phyloP scores from a whole-genome alignment of 2,797 vertebrate genomes.

The Coreius guichenoti region DNA sequence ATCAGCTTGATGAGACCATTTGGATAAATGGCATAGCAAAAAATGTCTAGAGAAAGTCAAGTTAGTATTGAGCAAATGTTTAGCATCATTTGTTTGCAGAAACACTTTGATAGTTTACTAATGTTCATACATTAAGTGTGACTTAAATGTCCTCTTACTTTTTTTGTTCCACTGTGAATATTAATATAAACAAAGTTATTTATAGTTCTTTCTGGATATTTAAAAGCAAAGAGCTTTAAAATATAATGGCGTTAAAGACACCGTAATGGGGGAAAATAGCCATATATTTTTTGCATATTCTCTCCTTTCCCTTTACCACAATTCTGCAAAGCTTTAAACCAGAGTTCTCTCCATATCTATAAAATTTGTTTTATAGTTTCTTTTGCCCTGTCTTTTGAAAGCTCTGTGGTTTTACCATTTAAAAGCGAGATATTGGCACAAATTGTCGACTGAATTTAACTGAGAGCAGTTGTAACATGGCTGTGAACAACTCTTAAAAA shows the following conservation, averaged over 20 bases:
- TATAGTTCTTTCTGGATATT: not conserved
- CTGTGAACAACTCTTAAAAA: slow-evolving; percentile 31
- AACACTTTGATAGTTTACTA: not conserved
- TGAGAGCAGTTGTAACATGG: not conserved
- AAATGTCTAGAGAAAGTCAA: not conserved
- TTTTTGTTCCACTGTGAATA: not conserved
- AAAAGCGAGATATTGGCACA: slow-evolving; percentile 14
- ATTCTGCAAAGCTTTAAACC: slow-evolving; percentile 1
- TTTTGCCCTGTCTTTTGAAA: slow-evolving; percentile 27
- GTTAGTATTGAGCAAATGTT: not conserved
- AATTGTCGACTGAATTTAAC: not conserved
- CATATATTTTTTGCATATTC: not conserved
- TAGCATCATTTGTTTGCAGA: not conserved
- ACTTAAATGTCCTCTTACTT: not conserved
- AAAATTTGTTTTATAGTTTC: slow-evolving; percentile 12
- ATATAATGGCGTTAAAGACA: not conserved
- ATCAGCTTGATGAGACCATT: not conserved
- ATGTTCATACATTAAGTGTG: not conserved
- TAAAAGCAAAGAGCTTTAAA: not conserved
- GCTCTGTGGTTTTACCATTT: slow-evolving; percentile 27
- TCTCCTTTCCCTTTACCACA: not conserved
- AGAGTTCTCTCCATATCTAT: slow-evolving; percentile 19
- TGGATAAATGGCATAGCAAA: not conserved
- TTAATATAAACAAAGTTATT: not conserved
- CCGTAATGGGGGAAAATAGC: not conserved